Conservation (phyloP, 2,797 vertebrate genomes). For the Vireo griseus region DNA sequence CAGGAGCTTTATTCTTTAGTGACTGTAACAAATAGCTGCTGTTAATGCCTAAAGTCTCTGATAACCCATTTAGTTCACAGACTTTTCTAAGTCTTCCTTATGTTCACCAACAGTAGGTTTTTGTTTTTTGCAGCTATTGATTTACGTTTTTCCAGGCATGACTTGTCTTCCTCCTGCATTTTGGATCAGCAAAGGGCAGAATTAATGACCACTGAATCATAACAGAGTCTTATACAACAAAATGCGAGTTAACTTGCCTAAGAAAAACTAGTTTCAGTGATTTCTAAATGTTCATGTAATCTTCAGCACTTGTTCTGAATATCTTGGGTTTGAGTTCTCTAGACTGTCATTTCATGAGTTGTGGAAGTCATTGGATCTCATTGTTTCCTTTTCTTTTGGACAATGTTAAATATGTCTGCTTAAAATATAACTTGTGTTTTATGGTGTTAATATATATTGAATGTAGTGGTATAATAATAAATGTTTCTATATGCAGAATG, state of each 20-base stretch:
- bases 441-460: neutral
- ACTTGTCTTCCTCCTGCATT: neutral
- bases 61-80: neutral
- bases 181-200: neutral
- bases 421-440: neutral
- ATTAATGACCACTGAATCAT: neutral
- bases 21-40: neutral
- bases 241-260: neutral
- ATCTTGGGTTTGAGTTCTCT: neutral
- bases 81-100: neutral
- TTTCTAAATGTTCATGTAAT: neutral
- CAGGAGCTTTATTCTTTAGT: neutral
- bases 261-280: neutral
- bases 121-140: neutral
- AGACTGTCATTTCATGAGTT: neutral
- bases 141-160: neutral
- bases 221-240: neutral
- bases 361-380: neutral
- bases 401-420: neutral
- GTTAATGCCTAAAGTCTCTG: neutral
- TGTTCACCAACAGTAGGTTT: neutral
- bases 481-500: constrained; percentile 76
- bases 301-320: neutral
- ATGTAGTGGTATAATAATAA: neutral
- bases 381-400: neutral